Evolutionary conservation across 2,888 invertebrate genomes (phyloP), one percentile per base, ranked within the genome.

Genomic region (Operophtera brumata): DNA sequence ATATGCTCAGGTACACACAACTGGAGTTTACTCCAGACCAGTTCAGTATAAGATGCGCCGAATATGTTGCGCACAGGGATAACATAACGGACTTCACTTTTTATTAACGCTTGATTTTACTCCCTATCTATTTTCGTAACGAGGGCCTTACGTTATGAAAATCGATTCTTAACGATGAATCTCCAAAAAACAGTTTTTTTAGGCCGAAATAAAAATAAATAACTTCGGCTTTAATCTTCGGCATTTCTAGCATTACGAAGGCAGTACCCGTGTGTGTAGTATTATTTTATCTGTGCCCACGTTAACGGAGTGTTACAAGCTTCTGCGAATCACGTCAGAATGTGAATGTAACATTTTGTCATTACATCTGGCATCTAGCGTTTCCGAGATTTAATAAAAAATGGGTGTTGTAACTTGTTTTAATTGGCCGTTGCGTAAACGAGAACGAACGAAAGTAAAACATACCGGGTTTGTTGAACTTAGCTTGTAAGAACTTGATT

Each of bases 381-480:
- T 60, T 64, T 64, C 66, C 64, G 59, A 61, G 62, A 59, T 62
- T 56, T 46, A 51, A 56, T 56, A 62, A 62, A 65, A 62, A 61
- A 59, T 58, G 48, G 54, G 43, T 55, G 49, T 57, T 54, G 65
- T 59, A 65, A 62, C 62, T 55, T 46, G 55, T 57, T 64, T 64
- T 61, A 62, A 62, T 65, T 62, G 55, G 55, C n/a, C 39, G 34
- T 62, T 62, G 54, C 60, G 62, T 51, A 51, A 64, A 62, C 58
- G 57, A 62, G 62, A 64, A 54, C 62, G 57, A 64, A 64, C 40
- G 64, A 64, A 64, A 64, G 64, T 64, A 51, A 60, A 59, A 54
- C 47, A 55, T 48, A 43, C 36, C 45, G 49, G 59, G 61, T 54
- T 56, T 52, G 56, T 58, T 58, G 59, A 60, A 62, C 60, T 58